Base-by-base conservation (phyloP, 2,113 vertebrate species). In the Cyanistes caeruleus region DNA sequence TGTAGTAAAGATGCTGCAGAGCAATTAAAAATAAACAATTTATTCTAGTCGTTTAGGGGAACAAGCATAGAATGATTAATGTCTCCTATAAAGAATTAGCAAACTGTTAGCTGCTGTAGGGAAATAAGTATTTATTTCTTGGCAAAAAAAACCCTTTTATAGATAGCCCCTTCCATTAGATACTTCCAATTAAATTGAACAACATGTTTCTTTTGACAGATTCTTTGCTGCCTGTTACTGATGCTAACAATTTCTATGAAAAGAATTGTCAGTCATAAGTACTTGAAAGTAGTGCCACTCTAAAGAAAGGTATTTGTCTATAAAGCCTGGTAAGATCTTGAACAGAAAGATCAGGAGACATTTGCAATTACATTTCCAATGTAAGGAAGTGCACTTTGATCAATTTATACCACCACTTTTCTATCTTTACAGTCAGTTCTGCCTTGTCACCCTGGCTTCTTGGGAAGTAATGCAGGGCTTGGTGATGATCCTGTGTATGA, bases 21-120 rank as follows among this genome's bases (percentile, higher is more conserved):
- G 74, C 73, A 93, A 94, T 86, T 77, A 89, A 92, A 93, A 91
- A n/a, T 17, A 96, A 92, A 39, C 12, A 46, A 87, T 91, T 94
- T 93, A 27, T 93, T 88, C 41, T 53, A 79, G 56, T 77, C 89
- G 30, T 91, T 94, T 74, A 49, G 37, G 28, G 35, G 41, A 91
- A 88, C 22, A 63, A 86, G 14, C 27, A 62, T 53, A 56, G 73
- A 77, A 80, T 85, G 49, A 93, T 85, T 85, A 94, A 86, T 81
- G 37, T 8, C 52, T 94, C 82, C 75, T 46, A 51, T 46, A 82
- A 93, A 74, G 76, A 75, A 70, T 77, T 84, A 90, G 35, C 27
- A 83, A 95, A 81, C 12, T 0, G 0, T 70, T 89, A 63, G 70
- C 62, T 73, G 67, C 67, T 82, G 13, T n/a, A 93, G 60, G 33